These are phyloP conservation scores for Discoglossus pictus DNA, from an alignment of 2,797 vertebrate species.

Conservation along the genomic window DNA sequence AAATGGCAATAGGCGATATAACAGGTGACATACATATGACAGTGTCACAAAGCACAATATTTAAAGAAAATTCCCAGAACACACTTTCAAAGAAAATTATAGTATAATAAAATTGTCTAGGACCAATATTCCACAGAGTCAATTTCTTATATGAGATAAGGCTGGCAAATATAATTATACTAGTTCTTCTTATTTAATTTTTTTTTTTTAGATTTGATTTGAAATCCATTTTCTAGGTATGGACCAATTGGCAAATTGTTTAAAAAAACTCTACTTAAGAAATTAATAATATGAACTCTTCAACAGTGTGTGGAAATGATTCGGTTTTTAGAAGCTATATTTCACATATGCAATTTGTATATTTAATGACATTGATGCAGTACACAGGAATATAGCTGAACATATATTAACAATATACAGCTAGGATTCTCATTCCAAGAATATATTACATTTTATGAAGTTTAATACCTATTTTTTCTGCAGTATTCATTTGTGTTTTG, in stretches of 20 bases:
- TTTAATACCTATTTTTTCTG: too few relatives aligned
- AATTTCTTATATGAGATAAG: conserved; percentile 51
- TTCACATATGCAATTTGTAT: not conserved
- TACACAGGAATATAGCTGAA: not conserved
- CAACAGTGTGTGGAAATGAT: conserved; percentile 54
- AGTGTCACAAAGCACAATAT: conserved; percentile 52
- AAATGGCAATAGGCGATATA: too few relatives aligned
- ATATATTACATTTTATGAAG: too few relatives aligned
- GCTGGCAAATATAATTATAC: conserved; percentile 55
- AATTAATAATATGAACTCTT: conserved; percentile 63
- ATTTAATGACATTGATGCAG: conserved; percentile 4
- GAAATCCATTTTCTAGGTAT: conserved; percentile 51
- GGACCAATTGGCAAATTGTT: conserved; percentile 55
- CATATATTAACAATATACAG: too few relatives aligned
- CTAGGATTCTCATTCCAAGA: too few relatives aligned
- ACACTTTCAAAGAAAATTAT: conserved; percentile 52
- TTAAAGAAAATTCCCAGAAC: conserved; percentile 41
- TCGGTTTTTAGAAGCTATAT: conserved; percentile 16
- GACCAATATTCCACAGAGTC: conserved; percentile 50
- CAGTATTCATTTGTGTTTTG: too few relatives aligned
- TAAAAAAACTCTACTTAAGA: conserved; percentile 59
- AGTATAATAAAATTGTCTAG: conserved; percentile 54
- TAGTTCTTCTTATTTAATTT: conserved; percentile 63
- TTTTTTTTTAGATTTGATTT: conserved; percentile 61
- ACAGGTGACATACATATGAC: conserved; percentile 9